Conservation (phyloP, 2,113 vertebrate genomes). For the Archilochus colubris region DNA sequence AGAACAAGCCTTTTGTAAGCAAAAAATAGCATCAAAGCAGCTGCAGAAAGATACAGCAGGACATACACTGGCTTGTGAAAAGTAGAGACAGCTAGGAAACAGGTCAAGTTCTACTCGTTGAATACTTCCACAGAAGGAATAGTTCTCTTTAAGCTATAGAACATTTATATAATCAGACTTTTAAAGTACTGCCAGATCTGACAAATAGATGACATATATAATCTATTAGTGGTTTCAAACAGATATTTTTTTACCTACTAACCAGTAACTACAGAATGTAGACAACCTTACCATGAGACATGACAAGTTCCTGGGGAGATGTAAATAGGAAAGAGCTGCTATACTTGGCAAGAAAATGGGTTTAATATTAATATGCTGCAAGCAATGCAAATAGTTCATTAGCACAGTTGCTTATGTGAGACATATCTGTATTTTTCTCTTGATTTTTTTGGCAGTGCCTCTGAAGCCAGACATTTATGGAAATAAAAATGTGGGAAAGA, state of each 20-base stretch:
- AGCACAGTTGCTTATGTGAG: slow-evolving; percentile 9
- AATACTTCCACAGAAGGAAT: not conserved
- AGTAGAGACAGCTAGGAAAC: not conserved
- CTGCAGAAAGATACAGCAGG: not conserved
- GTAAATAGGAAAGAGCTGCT: slow-evolving; percentile 24
- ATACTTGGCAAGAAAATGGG: not conserved
- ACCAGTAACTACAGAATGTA: slow-evolving; percentile 13
- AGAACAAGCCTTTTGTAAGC: not conserved
- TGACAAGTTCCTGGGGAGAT: slow-evolving; percentile 37
- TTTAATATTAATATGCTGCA: slow-evolving; percentile 49
- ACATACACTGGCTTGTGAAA: not conserved
- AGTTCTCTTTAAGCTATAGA: not conserved
- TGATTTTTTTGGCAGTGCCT: not conserved
- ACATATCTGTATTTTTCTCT: not conserved
- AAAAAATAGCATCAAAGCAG: not conserved
- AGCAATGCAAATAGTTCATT: slow-evolving; percentile 6
- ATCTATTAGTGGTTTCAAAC: slow-evolving; percentile 5
- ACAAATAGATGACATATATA: not conserved
- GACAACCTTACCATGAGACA: not conserved
- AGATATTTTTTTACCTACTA: slow-evolving; percentile 32
- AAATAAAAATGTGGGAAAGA: not conserved
- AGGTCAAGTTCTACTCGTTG: not conserved
- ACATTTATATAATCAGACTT: not conserved
- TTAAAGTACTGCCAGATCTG: not conserved
- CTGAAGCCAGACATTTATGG: not conserved